These are phyloP conservation scores for Macrophya annulata DNA, from an alignment of 2,888 invertebrate genomes.

Conservation along the genomic window DNA sequence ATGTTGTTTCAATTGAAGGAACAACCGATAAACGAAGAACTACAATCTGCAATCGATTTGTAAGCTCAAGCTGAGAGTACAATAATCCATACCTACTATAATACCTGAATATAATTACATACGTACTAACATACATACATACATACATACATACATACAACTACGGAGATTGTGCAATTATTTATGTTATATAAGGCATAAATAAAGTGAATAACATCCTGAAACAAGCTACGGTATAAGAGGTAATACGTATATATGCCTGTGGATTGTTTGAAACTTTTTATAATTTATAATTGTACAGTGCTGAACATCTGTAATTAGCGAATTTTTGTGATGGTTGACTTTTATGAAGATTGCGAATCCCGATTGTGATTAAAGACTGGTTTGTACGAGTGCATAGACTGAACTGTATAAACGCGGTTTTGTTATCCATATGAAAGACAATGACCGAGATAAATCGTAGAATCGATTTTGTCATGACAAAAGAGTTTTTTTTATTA, in stretches of 20 bases:
- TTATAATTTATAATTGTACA: background rate
- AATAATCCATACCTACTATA: background rate
- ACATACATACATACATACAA: background rate
- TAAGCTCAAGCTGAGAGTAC: background rate
- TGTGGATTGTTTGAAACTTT: background rate
- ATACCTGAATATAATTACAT: constrained; percentile 16
- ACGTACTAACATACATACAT: too few species aligned
- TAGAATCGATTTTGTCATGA: background rate
- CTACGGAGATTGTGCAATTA: constrained; percentile 17
- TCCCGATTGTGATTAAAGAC: background rate
- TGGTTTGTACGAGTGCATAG: background rate
- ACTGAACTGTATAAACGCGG: background rate
- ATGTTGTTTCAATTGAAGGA: background rate
- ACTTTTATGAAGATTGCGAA: background rate
- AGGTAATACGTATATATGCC: background rate
- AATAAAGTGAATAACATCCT: background rate
- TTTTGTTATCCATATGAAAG: background rate
- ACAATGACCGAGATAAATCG: background rate
- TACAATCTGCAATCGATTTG: background rate
- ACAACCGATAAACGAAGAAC: constrained; percentile 9
- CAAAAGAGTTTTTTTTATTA: background rate
- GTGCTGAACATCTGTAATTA: background rate
- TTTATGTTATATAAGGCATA: background rate
- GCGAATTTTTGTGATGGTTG: background rate
- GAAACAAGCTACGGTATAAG: constrained; percentile 14